Percentiles rank a stretch among this genome's conserved stretches.
Evolutionary conservation across 2,888 invertebrate genomes (phyloP).

Genomic region (Timandra comae): DNA sequence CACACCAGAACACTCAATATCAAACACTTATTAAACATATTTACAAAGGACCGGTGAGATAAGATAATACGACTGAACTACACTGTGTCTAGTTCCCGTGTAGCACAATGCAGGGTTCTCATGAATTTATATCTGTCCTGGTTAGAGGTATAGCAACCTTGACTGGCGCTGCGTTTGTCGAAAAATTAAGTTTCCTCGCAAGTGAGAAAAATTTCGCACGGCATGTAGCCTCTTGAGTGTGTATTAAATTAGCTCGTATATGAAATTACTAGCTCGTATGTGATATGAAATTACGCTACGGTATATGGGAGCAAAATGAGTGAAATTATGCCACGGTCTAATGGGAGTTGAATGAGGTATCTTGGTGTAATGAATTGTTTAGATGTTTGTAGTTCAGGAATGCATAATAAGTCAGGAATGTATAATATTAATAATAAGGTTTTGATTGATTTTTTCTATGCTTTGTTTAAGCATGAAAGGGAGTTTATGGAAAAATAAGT

Average conservation of each 20-base stretch:
- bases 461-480: too few relatives aligned
- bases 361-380: not conserved
- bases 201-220: conserved; percentile 71
- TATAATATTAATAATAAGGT: too few relatives aligned
- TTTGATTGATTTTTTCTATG: too few relatives aligned
- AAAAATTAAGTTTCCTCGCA: conserved; percentile 62
- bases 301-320: conserved; percentile 16
- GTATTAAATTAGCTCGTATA: too few relatives aligned
- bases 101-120: conserved; percentile 57
- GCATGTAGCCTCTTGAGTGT: conserved; percentile 45
- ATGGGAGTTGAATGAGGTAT: conserved; percentile 4
- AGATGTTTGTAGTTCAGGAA: too few relatives aligned
- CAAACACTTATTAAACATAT: conserved; percentile 47
- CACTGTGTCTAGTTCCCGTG: conserved; percentile 47
- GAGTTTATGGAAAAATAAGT: too few relatives aligned
- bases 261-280: too few relatives aligned
- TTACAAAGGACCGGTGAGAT: conserved; percentile 17
- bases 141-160: conserved; percentile 58
- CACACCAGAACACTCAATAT: conserved; percentile 39
- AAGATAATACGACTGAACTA: conserved; percentile 40
- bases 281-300: conserved; percentile 45
- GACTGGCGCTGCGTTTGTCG: conserved; percentile 39
- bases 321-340: conserved; percentile 11
- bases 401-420: too few relatives aligned
- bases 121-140: conserved; percentile 72